Conservation (phyloP, 2,113 vertebrate genomes). For the Heterocephalus glaber region DNA sequence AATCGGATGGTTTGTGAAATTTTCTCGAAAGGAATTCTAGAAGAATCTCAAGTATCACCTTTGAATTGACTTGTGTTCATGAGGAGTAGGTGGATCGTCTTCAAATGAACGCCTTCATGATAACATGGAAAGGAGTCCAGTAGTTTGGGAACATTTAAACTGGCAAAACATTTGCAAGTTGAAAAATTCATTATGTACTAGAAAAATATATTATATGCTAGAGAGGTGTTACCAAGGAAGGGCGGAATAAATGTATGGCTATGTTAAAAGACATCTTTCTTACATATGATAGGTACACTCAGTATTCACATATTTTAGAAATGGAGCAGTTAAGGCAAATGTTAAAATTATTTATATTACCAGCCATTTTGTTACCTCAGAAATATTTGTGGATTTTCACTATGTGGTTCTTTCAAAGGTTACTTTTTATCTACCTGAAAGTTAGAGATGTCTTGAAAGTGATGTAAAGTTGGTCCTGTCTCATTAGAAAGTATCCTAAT, state of each 20-base stretch:
- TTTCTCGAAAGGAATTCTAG: conserved; percentile 6
- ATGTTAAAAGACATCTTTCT: background rate
- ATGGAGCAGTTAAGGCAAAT: background rate
- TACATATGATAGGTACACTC: background rate
- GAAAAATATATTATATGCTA: background rate
- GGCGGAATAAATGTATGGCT: background rate
- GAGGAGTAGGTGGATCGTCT: background rate
- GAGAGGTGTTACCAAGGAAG: background rate
- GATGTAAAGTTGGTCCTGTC: background rate
- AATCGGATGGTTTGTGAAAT: conserved; percentile 16
- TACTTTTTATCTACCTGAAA: conserved; percentile 12
- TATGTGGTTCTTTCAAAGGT: background rate
- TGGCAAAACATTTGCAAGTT: background rate
- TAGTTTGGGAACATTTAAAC: background rate
- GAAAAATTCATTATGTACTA: background rate
- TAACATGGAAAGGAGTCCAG: conserved; percentile 20
- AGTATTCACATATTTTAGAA: background rate
- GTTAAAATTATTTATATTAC: conserved; percentile 19
- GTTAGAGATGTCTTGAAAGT: background rate
- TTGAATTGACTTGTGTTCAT: background rate
- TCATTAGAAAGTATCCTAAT: background rate
- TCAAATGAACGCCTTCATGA: background rate
- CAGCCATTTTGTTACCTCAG: background rate
- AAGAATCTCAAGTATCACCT: background rate
- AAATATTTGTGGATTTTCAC: conserved; percentile 26